Evolutionary conservation across 2,888 invertebrate genomes (phyloP).

Genomic region (Schizotus pectinicornis): DNA sequence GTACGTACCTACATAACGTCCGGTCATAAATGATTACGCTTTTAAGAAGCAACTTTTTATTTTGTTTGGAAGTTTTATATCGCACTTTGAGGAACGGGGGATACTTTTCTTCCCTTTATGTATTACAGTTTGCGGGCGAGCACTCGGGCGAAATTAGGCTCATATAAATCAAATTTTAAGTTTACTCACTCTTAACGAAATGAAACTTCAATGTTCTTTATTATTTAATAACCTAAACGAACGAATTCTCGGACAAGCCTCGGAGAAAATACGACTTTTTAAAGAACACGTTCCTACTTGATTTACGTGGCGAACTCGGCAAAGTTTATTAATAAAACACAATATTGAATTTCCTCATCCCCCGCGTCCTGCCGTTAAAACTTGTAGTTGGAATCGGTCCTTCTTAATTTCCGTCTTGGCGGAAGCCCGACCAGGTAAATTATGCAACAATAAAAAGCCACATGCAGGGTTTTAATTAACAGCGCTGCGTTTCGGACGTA

Average conservation of each 20-base stretch:
- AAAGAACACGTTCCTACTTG: constrained; percentile 2
- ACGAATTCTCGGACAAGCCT: constrained; percentile 16
- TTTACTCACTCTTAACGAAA: constrained; percentile 22
- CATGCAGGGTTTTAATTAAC: no score
- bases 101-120: constrained; percentile 2
- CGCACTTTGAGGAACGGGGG: neutral
- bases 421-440: no score
- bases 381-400: no score
- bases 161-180: constrained; percentile 27
- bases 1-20: no score
- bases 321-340: constrained; percentile 3
- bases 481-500: no score
- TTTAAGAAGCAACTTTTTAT: constrained; percentile 8
- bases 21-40: no score
- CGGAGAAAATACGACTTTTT: constrained; percentile 9
- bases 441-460: no score
- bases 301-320: neutral
- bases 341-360: neutral
- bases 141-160: constrained; percentile 19
- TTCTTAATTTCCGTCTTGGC: no score
- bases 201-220: constrained; percentile 26
- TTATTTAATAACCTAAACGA: constrained; percentile 23
- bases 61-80: constrained; percentile 1
- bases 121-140: constrained; percentile 16
- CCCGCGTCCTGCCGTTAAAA: no score